Evolutionary conservation across 1,140 invertebrate genomes (phyloP), one percentile per base, ranked within the genome.

Genomic region (Eulimnadia texana): DNA sequence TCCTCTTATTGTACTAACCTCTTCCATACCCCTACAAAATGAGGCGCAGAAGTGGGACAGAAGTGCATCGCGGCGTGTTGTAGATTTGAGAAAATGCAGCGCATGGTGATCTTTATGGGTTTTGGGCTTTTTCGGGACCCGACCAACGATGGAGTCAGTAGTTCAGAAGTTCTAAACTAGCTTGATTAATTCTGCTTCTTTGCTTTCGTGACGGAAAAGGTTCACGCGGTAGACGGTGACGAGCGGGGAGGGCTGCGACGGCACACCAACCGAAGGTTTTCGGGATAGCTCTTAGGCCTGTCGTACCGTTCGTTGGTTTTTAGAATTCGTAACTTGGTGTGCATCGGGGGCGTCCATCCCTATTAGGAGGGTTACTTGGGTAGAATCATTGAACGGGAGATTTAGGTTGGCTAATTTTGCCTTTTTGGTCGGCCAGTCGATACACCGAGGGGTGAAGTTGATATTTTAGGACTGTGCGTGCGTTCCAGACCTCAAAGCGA

Each of bases 371-470:
- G 58, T 52, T 10, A 60, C 58, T 25, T 60, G 25, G 16, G 20
- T 27, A 19, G 58, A 51, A 11, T 60, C 58, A 49, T 50, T 19
- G 50, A n/a, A 9, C 13, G 58, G 58, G 20, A 50, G 19, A 13
- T 50, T 25, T 9, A 60, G 19, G 6, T 60, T 24, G 6, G 9
- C 10, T 11, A 60, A 6, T 27, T 51, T 19, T 13, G 19, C 10
- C 47, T 60, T 60, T 3, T 49, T 6, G 11, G 9, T 23, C 23
- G 58, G 58, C 58, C 58, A 60, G n/a, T 60, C 50, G 49, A 60
- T 60, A 6, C 22, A 13, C 58, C 19, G 19, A 6, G n/a, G n/a
- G n/a, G 58, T 25, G 1, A 50, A 19, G 1, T 60, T 51, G 24
- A 60, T 2, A n/a, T 20, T 29, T 9, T 6, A 49, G 58, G 27